Base-by-base conservation (phyloP, 1,140 invertebrate genomes). In the Drosophila kurseongensis region DNA sequence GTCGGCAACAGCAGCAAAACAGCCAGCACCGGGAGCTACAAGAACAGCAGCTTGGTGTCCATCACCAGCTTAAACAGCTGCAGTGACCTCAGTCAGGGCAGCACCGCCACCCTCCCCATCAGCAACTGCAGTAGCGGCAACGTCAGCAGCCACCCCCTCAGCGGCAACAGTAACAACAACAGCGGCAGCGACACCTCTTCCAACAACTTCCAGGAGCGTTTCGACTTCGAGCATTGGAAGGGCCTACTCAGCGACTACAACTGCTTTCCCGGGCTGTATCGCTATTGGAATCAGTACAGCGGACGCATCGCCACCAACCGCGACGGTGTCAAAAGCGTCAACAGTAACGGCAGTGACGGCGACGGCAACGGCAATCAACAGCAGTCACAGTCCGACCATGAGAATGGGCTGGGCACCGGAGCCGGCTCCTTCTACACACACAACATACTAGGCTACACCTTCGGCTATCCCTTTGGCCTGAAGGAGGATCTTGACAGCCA, bases 361-460 rank as follows among this genome's bases (percentile, higher is more conserved):
- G 54, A 27, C 55, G 66, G 12, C 61, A 29, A 18, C 23, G 40
- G 18, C 75, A 65, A 13, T 5, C 61, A 42, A 23, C 29, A 36
- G 29, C 60, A 71, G 16, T 58, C 66, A 35, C 58, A 44, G 60
- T 48, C 47, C n/a, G 66, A 81, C 52, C 66, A 80, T 75, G 82
- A 78, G 58, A 71, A 65, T 52, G 71, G 63, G 38, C 59, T 68
- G 68, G 89, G 88, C 73, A 78, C 51, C 62, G 63, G 60, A 50
- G 58, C 61, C 45, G 73, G 74, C 45, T 91, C 91, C 58, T 91
- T 91, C 48, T 92, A 92, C 42, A 79, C 90, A 3, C 89, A 89
- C 51, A 92, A 92, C 50, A 92, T 92, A 54, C 60, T 92, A 91
- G 91, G 89, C 51, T 92, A 92, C n/a, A 92, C 90, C 27, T 92